Evolutionary conservation across 1,140 invertebrate species (phyloP).

Genomic region (Sipha flava): DNA sequence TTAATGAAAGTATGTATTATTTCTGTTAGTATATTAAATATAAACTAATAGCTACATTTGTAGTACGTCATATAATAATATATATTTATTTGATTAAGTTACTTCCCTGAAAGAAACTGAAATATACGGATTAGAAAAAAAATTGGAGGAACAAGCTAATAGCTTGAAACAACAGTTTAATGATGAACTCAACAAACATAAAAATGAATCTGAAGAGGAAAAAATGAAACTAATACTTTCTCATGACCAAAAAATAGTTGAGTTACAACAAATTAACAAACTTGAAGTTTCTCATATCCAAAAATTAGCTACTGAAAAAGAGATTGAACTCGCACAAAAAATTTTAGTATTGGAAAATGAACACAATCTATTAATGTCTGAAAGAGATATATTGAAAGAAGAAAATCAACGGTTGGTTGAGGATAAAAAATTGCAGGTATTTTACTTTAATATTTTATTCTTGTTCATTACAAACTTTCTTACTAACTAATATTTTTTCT

Average conservation of each 20-base stretch:
- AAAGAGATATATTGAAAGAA: neutral
- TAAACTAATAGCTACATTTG: neutral
- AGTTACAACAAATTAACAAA: neutral
- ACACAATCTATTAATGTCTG: neutral
- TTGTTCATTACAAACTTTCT: neutral
- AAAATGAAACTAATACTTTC: conserved; percentile 39
- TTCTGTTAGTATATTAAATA: neutral
- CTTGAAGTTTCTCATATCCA: neutral
- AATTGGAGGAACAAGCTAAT: conserved; percentile 10
- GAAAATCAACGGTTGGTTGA: neutral
- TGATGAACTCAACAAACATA: conserved; percentile 31
- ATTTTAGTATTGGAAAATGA: neutral
- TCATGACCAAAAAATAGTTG: conserved; percentile 34
- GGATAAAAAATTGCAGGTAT: conserved; percentile 1
- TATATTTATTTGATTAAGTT: neutral
- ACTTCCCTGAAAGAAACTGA: neutral
- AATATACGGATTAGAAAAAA: neutral
- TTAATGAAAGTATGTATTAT: neutral
- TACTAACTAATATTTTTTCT: conserved; percentile 38
- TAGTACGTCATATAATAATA: neutral
- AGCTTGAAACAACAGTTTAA: conserved; percentile 29
- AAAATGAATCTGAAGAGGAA: conserved; percentile 37
- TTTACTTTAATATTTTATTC: neutral
- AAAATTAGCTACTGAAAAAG: neutral
- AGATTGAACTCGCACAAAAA: neutral